These are phyloP conservation scores for Muraenolepis orangiensis DNA, from an alignment of 2,797 vertebrate species.

Conservation along the genomic window DNA sequence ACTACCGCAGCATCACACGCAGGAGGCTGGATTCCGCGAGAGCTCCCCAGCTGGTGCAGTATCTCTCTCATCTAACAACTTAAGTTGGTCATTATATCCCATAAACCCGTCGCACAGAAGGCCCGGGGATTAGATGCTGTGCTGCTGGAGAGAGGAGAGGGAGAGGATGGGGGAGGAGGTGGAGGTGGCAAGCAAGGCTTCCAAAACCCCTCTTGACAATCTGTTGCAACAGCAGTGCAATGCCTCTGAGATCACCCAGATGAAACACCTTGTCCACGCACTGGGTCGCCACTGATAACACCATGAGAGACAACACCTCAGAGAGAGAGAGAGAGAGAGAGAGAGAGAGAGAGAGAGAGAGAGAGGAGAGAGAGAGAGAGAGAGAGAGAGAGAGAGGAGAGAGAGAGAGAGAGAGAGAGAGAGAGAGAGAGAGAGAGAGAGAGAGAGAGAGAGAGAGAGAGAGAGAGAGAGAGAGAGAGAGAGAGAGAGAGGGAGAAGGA, in stretches of 20 bases:
- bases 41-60: constrained; percentile 10
- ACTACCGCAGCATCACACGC: no score
- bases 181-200: constrained; percentile 25
- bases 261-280: constrained; percentile 62
- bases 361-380: constrained; percentile 19
- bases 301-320: constrained; percentile 17
- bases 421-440: neutral
- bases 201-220: constrained; percentile 59
- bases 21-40: no score
- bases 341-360: neutral
- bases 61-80: constrained; percentile 39
- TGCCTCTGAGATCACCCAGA: constrained; percentile 65
- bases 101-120: constrained; percentile 40
- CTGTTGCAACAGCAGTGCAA: constrained; percentile 67
- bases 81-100: constrained; percentile 46
- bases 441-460: constrained; percentile 6
- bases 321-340: neutral
- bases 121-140: constrained; percentile 40
- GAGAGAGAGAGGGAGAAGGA: constrained; percentile 5
- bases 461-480: neutral
- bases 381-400: constrained; percentile 23
- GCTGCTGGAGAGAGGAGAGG: neutral
- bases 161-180: neutral
- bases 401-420: constrained; percentile 9
- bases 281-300: constrained; percentile 56